phyloP scores from a whole-genome alignment of 2,113 vertebrate species.

The Mirounga angustirostris region DNA sequence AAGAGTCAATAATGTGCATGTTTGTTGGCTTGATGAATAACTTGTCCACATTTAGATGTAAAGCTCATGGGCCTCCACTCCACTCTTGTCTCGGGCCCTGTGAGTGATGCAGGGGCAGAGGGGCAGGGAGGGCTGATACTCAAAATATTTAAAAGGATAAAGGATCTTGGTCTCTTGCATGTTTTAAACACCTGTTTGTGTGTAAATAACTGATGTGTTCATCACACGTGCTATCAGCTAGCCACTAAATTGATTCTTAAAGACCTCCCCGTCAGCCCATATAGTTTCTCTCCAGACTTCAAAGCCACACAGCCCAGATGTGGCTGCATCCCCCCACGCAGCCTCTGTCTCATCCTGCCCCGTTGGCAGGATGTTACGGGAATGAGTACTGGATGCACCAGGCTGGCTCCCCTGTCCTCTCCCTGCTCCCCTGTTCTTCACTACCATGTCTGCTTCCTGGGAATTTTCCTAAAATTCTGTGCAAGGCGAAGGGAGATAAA shows the following conservation, averaged over 20 bases:
- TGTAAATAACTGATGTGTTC: not conserved
- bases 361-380: not conserved
- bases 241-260: not conserved
- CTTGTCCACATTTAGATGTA: not conserved
- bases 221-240: not conserved
- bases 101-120: not conserved
- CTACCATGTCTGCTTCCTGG: not conserved
- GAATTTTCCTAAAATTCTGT: not conserved
- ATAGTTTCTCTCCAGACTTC: not conserved
- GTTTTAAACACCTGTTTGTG: not conserved
- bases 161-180: not conserved
- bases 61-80: not conserved
- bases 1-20: not conserved
- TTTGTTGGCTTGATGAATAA: not conserved
- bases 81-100: not conserved
- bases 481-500: not conserved
- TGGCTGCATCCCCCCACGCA: not conserved
- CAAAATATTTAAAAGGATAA: not conserved
- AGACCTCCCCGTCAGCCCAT: not conserved
- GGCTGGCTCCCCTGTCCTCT: not conserved
- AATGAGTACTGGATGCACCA: fast-evolving
- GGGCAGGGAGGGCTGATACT: not conserved
- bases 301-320: not conserved
- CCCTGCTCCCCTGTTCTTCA: not conserved
- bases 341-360: not conserved